phyloP scores from a whole-genome alignment of 2,113 vertebrate species.

The Abramis brama region DNA sequence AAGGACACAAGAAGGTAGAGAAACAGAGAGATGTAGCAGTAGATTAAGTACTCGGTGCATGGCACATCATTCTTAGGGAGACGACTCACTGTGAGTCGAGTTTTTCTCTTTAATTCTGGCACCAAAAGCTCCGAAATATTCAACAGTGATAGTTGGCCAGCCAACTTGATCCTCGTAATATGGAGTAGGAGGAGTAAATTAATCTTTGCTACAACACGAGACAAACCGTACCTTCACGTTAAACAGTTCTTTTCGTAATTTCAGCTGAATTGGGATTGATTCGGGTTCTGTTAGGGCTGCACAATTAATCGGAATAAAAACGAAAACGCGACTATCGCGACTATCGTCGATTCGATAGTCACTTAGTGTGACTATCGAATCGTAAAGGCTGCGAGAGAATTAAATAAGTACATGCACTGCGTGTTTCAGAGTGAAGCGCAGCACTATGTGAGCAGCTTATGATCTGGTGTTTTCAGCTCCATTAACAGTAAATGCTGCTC shows the following conservation, averaged over 20 bases:
- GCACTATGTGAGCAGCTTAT: neutral
- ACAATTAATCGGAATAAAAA: slow-evolving; percentile 4
- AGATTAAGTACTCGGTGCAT: slow-evolving; percentile 83
- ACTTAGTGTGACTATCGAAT: slow-evolving; percentile 9
- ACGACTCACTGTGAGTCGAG: slow-evolving; percentile 84
- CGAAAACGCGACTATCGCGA: neutral
- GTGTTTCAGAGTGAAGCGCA: neutral
- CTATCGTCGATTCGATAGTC: no score
- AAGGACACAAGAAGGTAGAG: slow-evolving; percentile 80
- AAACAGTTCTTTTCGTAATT: slow-evolving; percentile 57
- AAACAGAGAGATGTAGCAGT: slow-evolving; percentile 78
- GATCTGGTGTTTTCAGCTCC: no score
- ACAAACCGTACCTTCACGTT: slow-evolving; percentile 72
- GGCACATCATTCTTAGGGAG: slow-evolving; percentile 84
- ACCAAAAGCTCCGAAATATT: slow-evolving; percentile 78
- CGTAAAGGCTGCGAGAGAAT: neutral
- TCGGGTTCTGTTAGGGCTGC: slow-evolving; percentile 12
- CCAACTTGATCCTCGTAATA: slow-evolving; percentile 80
- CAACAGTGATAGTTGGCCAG: slow-evolving; percentile 82
- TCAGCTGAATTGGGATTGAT: slow-evolving; percentile 50
- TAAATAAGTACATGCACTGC: neutral
- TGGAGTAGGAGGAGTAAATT: slow-evolving; percentile 74
- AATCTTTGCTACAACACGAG: slow-evolving; percentile 76
- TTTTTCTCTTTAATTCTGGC: slow-evolving; percentile 76
- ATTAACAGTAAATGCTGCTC: no score